Percentiles rank a stretch among this genome's conserved stretches.
These are phyloP conservation scores for Iphiclides podalirius DNA, from an alignment of 2,888 invertebrate species.

Conservation along the genomic window DNA sequence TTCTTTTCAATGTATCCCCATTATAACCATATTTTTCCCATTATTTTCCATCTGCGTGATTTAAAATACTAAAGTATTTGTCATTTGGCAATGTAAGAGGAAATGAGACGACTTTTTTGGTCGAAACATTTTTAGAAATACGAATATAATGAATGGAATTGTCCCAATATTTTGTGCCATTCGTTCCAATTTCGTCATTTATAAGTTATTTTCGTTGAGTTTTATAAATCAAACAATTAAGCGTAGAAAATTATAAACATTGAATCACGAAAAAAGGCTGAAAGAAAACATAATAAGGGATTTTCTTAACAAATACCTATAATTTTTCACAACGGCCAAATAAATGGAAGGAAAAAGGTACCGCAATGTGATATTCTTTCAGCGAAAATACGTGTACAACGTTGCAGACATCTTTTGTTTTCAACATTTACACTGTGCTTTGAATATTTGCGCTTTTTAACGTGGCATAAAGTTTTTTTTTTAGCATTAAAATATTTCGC, in stretches of 20 bases:
- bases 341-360: conserved; percentile 54
- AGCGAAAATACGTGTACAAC: conserved; percentile 53
- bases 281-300: conserved; percentile 27
- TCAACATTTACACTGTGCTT: conserved; percentile 49
- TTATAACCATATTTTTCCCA: conserved; percentile 24
- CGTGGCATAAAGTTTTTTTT: conserved; percentile 3
- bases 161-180: conserved; percentile 10
- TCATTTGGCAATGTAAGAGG: conserved; percentile 10
- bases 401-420: conserved; percentile 56
- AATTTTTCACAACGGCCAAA: conserved; percentile 50
- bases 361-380: conserved; percentile 56
- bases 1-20: conserved; percentile 27
- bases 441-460: conserved; percentile 33
- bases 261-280: conserved; percentile 14
- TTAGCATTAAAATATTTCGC: conserved; percentile 8
- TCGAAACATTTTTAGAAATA: conserved; percentile 7
- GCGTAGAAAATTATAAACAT: background rate
- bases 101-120: conserved; percentile 14
- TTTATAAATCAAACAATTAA: conserved; percentile 3
- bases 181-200: conserved; percentile 5
- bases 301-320: conserved; percentile 43
- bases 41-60: conserved; percentile 13
- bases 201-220: background rate
- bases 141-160: conserved; percentile 15
- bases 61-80: conserved; percentile 18